These are phyloP conservation scores for Drosophila kurseongensis DNA, from an alignment of 1,140 invertebrate species.

Conservation along the genomic window DNA sequence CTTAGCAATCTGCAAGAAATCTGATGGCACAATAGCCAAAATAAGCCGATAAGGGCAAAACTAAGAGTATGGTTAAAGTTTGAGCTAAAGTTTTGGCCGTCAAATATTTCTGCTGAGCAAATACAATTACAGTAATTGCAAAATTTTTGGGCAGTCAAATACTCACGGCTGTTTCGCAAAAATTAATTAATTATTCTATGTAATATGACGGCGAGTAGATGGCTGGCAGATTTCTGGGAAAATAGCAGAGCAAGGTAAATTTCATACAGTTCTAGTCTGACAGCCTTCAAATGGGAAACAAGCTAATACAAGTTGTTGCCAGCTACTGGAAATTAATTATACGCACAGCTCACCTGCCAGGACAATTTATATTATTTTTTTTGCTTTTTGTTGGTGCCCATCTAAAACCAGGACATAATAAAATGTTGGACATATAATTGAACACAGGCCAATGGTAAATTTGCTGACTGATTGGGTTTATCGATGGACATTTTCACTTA, in stretches of 20 bases:
- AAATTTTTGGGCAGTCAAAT: conserved; percentile 42
- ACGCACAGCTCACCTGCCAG: conserved; percentile 6
- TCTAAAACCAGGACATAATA: conserved; percentile 10
- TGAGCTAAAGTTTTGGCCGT: not conserved
- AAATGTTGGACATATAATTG: conserved; percentile 60
- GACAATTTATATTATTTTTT: not conserved
- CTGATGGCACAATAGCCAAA: not conserved
- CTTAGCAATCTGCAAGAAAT: not conserved
- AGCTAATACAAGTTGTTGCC: conserved; percentile 58
- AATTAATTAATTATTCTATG: conserved; percentile 74
- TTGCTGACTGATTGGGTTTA: conserved; percentile 62
- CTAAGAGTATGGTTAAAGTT: conserved; percentile 10
- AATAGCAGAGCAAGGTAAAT: not conserved
- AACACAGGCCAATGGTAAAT: conserved; percentile 13
- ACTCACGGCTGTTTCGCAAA: conserved; percentile 29
- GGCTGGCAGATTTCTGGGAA: not conserved
- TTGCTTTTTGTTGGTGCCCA: not conserved
- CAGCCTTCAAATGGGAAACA: conserved; percentile 60
- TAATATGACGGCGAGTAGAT: conserved; percentile 14
- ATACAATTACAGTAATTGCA: conserved; percentile 66
- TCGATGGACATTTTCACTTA: conserved; percentile 52
- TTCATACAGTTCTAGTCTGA: conserved; percentile 23
- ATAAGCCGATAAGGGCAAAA: not conserved
- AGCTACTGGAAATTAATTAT: conserved; percentile 34
- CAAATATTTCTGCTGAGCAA: conserved; percentile 35